Evolutionary conservation across 2,888 invertebrate genomes (phyloP).

Genomic region (Leptogaster cylindrica): DNA sequence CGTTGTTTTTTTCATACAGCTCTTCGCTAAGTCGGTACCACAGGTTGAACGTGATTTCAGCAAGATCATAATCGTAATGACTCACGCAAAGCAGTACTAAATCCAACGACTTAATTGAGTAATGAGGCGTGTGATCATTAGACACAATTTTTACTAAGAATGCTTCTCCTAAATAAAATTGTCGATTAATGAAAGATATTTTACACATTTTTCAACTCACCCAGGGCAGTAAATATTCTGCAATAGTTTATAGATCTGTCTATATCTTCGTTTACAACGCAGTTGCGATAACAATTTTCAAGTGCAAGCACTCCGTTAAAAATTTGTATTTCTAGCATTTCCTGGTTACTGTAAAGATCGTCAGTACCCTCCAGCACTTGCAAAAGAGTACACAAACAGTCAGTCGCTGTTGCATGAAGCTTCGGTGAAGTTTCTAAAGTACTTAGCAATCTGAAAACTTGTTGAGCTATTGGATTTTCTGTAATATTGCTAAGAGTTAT

Average conservation of each 20-base stretch:
- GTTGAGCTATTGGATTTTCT: constrained; percentile 74
- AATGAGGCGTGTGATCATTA: constrained; percentile 70
- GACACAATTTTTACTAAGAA: constrained; percentile 84
- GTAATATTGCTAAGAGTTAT: constrained; percentile 77
- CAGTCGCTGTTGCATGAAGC: constrained; percentile 88
- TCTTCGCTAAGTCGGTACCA: constrained; percentile 97
- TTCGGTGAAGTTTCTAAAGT: constrained; percentile 68
- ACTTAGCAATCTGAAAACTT: constrained; percentile 74
- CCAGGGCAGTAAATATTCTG: constrained; percentile 89
- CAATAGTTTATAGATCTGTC: constrained; percentile 95
- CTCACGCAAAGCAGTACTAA: constrained; percentile 90
- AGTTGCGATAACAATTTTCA: constrained; percentile 85
- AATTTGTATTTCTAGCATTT: constrained; percentile 77
- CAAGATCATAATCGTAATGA: constrained; percentile 97
- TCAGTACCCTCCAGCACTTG: constrained; percentile 81
- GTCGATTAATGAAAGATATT: neutral
- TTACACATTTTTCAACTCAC: no score
- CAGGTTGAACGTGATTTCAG: constrained; percentile 91
- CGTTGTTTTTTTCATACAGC: constrained; percentile 85
- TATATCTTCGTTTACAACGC: constrained; percentile 91
- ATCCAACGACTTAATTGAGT: constrained; percentile 84
- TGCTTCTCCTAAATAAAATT: constrained; percentile 73
- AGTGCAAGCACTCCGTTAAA: constrained; percentile 82
- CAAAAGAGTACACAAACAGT: constrained; percentile 85
- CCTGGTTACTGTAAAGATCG: constrained; percentile 66